Base-by-base conservation (phyloP, 1,140 invertebrate species). In the Brachionus paranguensis region DNA sequence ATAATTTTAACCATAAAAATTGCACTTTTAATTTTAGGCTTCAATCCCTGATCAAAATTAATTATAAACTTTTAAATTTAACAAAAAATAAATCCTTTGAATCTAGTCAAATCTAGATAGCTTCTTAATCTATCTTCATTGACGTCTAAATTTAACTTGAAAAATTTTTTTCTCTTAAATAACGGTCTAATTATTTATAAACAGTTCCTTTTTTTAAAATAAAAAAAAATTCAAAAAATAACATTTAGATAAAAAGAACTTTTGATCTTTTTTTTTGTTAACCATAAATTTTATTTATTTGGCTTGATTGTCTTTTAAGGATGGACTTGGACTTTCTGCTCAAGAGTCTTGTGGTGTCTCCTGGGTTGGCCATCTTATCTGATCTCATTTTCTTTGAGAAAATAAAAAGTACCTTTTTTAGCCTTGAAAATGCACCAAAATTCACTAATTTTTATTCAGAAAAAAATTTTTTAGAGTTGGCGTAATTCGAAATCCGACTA, bases 41-140 rank as follows among this genome's bases (percentile, higher is more conserved):
- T 37, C 27, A 37, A 37, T 70, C 37, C 37, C 37, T 70, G 27
- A 70, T 37, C 4, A 29, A 70, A 70, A 29, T 37, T 70, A 70
- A 70, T 37, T 29, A 70, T 37, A 70, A 70, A 70, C 27, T 70
- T 70, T 70, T 70, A 70, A 37, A 70, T 70, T 70, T 70, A 70
- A 41, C 65, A 33, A 70, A 70, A n/a, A 70, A 70, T 70, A 70
- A 70, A 70, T 70, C 27, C 65, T 14, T 70, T 70, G 37, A 70
- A 41, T 41, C 65, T 37, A 37, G 37, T 14, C 65, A 70, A 70
- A 70, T 37, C 27, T 33, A 70, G 37, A 70, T 37, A 70, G 37
- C n/a, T 70, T 70, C 12, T 41, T 70, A 70, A 70, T 70, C 37
- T 37, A 70, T 41, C 37, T 70, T 70, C 29, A 60, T 60, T 60